Evolutionary conservation across 2,113 vertebrate genomes (phyloP), one percentile per base, ranked within the genome.

Genomic region (Ammodytes marinus): DNA sequence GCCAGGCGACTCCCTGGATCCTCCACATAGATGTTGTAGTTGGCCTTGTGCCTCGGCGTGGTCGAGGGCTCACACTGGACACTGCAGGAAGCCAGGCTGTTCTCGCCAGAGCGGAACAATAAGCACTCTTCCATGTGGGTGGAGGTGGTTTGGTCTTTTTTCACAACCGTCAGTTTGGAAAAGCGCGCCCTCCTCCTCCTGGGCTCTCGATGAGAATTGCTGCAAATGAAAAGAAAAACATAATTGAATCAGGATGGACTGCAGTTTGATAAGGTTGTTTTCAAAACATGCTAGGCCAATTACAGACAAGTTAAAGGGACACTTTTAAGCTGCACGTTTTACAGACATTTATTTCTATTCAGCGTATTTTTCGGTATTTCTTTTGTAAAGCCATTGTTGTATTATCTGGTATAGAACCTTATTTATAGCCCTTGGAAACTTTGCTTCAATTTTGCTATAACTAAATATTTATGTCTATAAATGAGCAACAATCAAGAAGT

Each of bases 71-170:
- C 96, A 40, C 94, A 94, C 40, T 94, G 96, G 53, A 94, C 95
- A 6, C 90, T 89, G 89, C 94, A 95, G 27, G 95, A 82, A 17
- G 93, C 92, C 7, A 96, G 94, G 19, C 96, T 70, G 84, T 95
- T 95, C 19, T 97, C 97, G 0, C 96, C 95, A 2, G 84, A 86
- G 12, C 92, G 96, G 69, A 95, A 95, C 77, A 96, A 82, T 67
- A 94, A 79, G 37, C 95, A 96, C 81, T 97, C 97, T 63, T 97
- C 97, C 84, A 96, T 95, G 91, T 96, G 96, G 71, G 97, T 99
- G 84, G 97, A 99, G 0, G 98, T 99, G 74, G 97, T 98, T 90
- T 99, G 98, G 87, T 99, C 98, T 89, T 96, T 98, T 79, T 97
- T 99, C 59, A 97, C 92, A 40, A 96, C 94, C 0, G 96, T 96